A percentile compares a stretch with the other conserved stretches of the same genome.
phyloP scores from a whole-genome alignment of 2,797 vertebrate genomes.

The Australoheros facetus region DNA sequence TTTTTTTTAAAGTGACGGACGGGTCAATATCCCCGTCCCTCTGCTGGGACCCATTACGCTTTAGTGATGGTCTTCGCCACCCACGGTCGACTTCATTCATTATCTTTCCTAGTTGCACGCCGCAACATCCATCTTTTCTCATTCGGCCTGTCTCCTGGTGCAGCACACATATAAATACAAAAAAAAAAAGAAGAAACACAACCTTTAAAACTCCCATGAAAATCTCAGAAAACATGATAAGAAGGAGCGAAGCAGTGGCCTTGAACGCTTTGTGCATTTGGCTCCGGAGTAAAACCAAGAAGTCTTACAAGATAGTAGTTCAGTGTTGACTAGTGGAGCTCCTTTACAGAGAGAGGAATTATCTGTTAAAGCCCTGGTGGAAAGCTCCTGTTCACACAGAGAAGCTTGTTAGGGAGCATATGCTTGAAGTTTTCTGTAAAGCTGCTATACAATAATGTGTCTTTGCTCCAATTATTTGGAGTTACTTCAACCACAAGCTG shows the following conservation, averaged over 20 bases:
- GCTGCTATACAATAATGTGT: slow-evolving; percentile 7
- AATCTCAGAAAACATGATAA: slow-evolving; percentile 45
- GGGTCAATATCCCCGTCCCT: slow-evolving; percentile 74
- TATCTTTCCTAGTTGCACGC: slow-evolving; percentile 71
- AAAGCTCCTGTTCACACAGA: slow-evolving; percentile 21
- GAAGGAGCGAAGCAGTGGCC: slow-evolving; percentile 1
- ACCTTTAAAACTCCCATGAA: slow-evolving; percentile 46
- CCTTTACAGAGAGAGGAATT: slow-evolving; percentile 10
- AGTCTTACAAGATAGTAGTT: slow-evolving; percentile 25
- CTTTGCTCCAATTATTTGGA: slow-evolving; percentile 29
- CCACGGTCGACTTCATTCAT: slow-evolving; percentile 80
- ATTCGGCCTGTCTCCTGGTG: slow-evolving; percentile 55
- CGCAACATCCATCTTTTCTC: slow-evolving; percentile 72
- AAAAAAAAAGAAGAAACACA: neutral
- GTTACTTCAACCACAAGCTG: slow-evolving; percentile 27
- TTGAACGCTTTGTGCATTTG: slow-evolving; percentile 13
- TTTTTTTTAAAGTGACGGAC: slow-evolving; percentile 58
- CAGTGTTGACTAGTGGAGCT: slow-evolving; percentile 9
- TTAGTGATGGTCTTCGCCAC: slow-evolving; percentile 78
- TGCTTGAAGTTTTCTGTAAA: slow-evolving; percentile 12
- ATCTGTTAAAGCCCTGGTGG: neutral
- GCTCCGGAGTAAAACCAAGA: slow-evolving; percentile 10
- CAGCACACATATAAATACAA: slow-evolving; percentile 17
- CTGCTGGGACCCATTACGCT: slow-evolving; percentile 77
- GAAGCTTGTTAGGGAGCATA: slow-evolving; percentile 17